Conservation (phyloP, 2,797 vertebrate genomes). For the Lepus townsendii region DNA sequence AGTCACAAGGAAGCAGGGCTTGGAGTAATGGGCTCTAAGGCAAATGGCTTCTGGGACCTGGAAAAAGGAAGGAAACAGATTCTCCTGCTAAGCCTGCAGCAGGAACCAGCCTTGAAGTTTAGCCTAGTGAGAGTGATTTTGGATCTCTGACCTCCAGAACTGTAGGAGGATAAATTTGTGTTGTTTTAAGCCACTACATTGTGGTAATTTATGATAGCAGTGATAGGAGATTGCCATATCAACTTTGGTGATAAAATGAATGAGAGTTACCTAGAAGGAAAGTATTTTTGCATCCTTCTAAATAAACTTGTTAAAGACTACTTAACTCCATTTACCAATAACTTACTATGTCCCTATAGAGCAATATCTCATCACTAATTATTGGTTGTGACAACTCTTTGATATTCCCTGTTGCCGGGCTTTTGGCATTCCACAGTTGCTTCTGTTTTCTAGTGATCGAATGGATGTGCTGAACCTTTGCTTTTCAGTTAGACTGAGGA, state of each 20-base stretch:
- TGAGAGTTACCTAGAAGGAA: neutral
- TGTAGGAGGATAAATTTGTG: neutral
- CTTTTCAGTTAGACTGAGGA: neutral
- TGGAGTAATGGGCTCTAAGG: neutral
- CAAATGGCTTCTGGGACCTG: neutral
- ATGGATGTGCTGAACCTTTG: neutral
- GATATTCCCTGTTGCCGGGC: neutral
- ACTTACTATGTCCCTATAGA: neutral
- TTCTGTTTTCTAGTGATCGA: neutral
- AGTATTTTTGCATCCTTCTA: neutral
- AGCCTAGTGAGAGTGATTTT: neutral
- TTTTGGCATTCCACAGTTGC: neutral
- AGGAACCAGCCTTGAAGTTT: neutral
- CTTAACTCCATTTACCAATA: constrained; percentile 12
- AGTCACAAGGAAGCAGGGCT: neutral
- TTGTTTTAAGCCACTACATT: neutral
- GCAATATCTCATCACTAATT: neutral
- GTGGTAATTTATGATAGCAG: neutral
- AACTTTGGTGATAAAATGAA: neutral
- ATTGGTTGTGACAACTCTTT: neutral
- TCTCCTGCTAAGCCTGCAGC: neutral
- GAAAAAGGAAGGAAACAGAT: neutral
- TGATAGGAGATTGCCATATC: neutral
- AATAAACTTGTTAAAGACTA: constrained; percentile 8
- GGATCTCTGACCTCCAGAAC: constrained; percentile 1